Percentiles rank a stretch among this genome's conserved stretches.
phyloP scores from a whole-genome alignment of 2,888 invertebrate genomes.

The Lumbricus terrestris region DNA sequence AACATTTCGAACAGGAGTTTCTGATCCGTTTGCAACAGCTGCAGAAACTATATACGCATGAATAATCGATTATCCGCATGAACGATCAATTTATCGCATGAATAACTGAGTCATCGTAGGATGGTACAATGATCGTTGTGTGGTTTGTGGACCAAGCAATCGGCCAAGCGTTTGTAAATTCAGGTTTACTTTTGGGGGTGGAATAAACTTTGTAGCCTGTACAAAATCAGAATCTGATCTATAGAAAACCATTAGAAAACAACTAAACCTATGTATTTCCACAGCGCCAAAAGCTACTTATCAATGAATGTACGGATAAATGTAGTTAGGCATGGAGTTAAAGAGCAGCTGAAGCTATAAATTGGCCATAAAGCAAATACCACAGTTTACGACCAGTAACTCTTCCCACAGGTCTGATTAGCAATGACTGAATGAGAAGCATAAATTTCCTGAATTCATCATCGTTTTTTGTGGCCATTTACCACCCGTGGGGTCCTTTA shows the following conservation, averaged over 20 bases:
- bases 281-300: background rate
- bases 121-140: too few relatives aligned
- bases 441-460: too few relatives aligned
- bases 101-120: background rate
- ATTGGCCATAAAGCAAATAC: too few relatives aligned
- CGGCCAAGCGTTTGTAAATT: background rate
- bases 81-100: background rate
- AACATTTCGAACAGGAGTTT: background rate
- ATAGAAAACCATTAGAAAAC: too few relatives aligned
- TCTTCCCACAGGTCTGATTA: background rate
- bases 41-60: background rate
- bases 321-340: too few relatives aligned
- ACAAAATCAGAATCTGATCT: background rate
- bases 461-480: too few relatives aligned
- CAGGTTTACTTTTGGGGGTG: background rate
- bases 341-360: too few relatives aligned
- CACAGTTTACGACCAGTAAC: background rate
- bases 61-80: background rate
- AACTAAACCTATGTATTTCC: background rate
- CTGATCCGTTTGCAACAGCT: background rate
- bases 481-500: too few relatives aligned
- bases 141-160: background rate
- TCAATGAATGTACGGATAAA: background rate
- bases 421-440: background rate
- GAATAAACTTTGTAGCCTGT: background rate